Base-by-base conservation (phyloP, 1,140 invertebrate genomes). In the Zaprionus taronus region DNA sequence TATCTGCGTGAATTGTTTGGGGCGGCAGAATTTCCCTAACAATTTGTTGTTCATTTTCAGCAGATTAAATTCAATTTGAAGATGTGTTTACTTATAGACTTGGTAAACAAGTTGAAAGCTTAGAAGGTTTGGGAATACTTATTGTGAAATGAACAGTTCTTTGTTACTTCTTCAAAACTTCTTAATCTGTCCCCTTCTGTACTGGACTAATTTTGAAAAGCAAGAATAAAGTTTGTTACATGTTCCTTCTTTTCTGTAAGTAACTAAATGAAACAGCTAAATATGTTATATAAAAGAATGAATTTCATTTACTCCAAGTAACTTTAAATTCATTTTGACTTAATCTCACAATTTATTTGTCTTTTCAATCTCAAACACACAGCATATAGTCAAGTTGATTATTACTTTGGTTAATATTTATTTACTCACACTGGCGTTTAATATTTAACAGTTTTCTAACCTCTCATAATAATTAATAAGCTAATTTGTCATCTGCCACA, bases 401-500 rank as follows among this genome's bases (percentile, higher is more conserved):
- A 51, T 51, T 24, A 24, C 47, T 24, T 51, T 22, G 20, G 5
- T 22, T 51, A 24, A 51, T 51, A 51, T 22, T 24, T 20, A 22
- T 24, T 51, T 51, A 0, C 3, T 2, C 12, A 51, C 5, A 22
- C 20, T 51, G 22, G 17, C 47, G 11, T 51, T 51, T 24, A 51
- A 51, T 14, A 51, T 51, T 51, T 22, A 51, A 51, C 20, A 12
- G 11, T 51, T 51, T 14, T 51, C 47, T 12, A 51, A 24, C 47
- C 47, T 12, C 47, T 51, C 47, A 51, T 51, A 51, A 49, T 41
- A 66, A 66, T 66, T 7, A 55, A 12, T 17, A 5, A 49, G 65
- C 41, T 67, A 67, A 69, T 69, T 69, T 69, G 20, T 17, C 20
- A 26, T 26, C 44, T 68, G 56, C 67, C 36, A 57, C 65, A 58